These are phyloP conservation scores for Listronotus oregonensis DNA, from an alignment of 1,140 invertebrate species.

Conservation along the genomic window DNA sequence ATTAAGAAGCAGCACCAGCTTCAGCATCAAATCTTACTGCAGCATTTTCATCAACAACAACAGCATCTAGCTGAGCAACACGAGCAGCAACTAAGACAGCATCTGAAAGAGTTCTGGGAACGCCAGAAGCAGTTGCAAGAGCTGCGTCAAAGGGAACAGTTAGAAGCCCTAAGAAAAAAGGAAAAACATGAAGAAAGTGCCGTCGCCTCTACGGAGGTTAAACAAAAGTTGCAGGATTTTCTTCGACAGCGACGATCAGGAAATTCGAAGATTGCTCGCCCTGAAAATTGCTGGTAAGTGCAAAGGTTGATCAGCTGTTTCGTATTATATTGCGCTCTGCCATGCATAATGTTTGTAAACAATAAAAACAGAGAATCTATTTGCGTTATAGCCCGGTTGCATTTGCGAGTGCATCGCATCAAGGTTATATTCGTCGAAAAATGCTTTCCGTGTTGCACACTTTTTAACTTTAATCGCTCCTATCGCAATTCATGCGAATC, in stretches of 20 bases:
- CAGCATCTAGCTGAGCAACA: constrained; percentile 73
- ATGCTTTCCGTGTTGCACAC: constrained; percentile 9
- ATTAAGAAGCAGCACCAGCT: constrained; percentile 74
- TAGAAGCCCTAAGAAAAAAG: constrained; percentile 86
- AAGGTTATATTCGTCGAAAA: constrained; percentile 15
- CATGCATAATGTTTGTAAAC: constrained; percentile 41
- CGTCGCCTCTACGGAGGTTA: constrained; percentile 92
- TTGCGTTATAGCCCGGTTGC: constrained; percentile 6
- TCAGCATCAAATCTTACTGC: constrained; percentile 72
- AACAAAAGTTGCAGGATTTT: constrained; percentile 83
- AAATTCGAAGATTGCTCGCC: constrained; percentile 58
- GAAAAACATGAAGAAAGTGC: constrained; percentile 93
- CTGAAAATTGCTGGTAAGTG: constrained; percentile 58
- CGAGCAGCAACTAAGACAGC: constrained; percentile 72
- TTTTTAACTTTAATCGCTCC: constrained; percentile 14
- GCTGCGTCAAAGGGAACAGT: constrained; percentile 75
- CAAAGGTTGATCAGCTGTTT: constrained; percentile 42
- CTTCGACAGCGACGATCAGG: constrained; percentile 52
- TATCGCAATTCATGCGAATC: constrained; percentile 6
- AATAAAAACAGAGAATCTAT: constrained; percentile 18
- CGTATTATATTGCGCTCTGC: constrained; percentile 15
- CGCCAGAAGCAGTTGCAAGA: constrained; percentile 71
- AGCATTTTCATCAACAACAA: constrained; percentile 73
- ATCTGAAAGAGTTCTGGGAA: constrained; percentile 62
- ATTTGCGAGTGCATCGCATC: constrained; percentile 6